phyloP scores from a whole-genome alignment of 1,140 invertebrate genomes.

The Euglossa dilemma region DNA sequence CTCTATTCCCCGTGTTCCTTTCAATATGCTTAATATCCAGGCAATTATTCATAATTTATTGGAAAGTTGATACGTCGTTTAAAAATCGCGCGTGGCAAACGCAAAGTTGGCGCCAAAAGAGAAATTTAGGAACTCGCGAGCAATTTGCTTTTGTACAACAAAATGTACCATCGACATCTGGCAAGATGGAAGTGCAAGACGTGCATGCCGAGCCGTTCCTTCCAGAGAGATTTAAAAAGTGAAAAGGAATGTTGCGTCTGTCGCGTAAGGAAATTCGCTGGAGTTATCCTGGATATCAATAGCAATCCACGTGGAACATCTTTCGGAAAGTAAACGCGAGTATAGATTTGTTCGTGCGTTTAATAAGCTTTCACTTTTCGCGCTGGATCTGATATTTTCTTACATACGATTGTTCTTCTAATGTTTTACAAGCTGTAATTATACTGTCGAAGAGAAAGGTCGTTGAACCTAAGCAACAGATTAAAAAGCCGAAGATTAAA shows the following conservation, averaged over 20 bases:
- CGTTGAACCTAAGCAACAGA: no score
- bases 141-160: neutral
- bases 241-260: neutral
- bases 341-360: neutral
- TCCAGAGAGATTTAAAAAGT: neutral
- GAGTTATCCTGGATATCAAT: neutral
- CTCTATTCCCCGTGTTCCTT: neutral
- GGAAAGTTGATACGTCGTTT: neutral
- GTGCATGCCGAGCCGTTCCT: neutral
- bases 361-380: constrained; percentile 9
- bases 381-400: neutral
- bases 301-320: neutral
- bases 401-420: neutral
- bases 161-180: neutral
- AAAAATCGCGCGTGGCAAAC: neutral
- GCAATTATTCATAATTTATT: neutral
- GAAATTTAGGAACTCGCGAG: neutral
- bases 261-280: neutral
- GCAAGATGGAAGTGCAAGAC: neutral
- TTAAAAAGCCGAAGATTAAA: no score
- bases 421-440: no score
- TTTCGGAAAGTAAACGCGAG: neutral
- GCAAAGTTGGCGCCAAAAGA: neutral
- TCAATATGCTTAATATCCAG: neutral
- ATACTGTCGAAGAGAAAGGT: no score